A percentile compares a stretch with the other conserved stretches of the same genome.
phyloP scores from a whole-genome alignment of 2,113 vertebrate genomes.

The Sclerurus mexicanus region DNA sequence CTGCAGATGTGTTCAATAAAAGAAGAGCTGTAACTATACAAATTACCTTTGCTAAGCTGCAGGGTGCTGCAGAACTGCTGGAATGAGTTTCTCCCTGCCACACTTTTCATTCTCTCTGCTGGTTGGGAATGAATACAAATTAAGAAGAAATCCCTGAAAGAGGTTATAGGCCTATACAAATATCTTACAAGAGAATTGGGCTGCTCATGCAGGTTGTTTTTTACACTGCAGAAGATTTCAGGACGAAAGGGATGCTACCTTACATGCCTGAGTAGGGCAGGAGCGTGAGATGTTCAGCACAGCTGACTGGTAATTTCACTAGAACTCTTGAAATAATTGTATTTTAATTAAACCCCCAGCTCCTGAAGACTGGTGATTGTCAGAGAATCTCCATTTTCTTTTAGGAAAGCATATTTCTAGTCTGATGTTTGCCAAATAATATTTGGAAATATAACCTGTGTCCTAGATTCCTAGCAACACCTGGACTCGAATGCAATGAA shows the following conservation, averaged over 20 bases:
- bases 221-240: not conserved
- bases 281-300: not conserved
- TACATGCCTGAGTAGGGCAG: not conserved
- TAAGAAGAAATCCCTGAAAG: conserved; percentile 27
- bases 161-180: conserved; percentile 9
- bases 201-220: not conserved
- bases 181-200: not conserved
- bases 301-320: not conserved
- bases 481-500: not conserved
- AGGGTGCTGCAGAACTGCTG: conserved; percentile 39
- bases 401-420: not conserved
- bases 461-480: not conserved
- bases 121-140: conserved; percentile 52
- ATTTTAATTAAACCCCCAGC: conserved; percentile 22
- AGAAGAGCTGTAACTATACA: conserved; percentile 52
- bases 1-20: conserved; percentile 52
- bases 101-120: conserved; percentile 43
- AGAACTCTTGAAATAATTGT: not conserved
- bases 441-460: not conserved
- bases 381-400: not conserved
- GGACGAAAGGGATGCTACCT: not conserved
- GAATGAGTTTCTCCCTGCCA: conserved; percentile 43
- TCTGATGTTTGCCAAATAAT: not conserved
- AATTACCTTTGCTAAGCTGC: conserved; percentile 45
- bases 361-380: not conserved